These are phyloP conservation scores for Zoanthus sansibaricus DNA, from an alignment of 92 coral and sea anemone species.

Conservation along the genomic window DNA sequence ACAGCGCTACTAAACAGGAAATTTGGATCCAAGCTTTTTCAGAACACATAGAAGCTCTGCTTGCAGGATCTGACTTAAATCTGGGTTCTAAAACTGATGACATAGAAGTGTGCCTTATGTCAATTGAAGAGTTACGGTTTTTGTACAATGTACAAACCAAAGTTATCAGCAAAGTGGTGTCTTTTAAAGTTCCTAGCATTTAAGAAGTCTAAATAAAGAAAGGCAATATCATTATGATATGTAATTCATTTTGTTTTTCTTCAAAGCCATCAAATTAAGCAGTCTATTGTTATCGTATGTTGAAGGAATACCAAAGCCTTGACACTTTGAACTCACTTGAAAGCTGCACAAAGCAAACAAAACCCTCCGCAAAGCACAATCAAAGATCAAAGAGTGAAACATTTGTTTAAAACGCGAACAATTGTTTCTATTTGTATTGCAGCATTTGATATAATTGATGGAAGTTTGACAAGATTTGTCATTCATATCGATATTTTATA, in stretches of 20 bases:
- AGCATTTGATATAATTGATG: too few species aligned
- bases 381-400: not conserved
- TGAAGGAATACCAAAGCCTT: not conserved
- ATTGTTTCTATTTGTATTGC: not conserved
- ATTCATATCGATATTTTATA: too few species aligned
- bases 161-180: constrained; percentile 23
- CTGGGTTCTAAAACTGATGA: constrained; percentile 36
- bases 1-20: constrained; percentile 16
- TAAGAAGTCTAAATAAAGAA: not conserved
- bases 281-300: not conserved
- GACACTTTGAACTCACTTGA: not conserved
- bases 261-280: not conserved
- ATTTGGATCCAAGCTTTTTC: constrained; percentile 51
- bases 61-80: constrained; percentile 22
- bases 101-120: constrained; percentile 50
- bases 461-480: too few species aligned
- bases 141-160: constrained; percentile 52
- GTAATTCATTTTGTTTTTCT: not conserved
- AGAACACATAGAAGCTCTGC: constrained; percentile 39
- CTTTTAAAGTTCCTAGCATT: constrained; percentile 17
- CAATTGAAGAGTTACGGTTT: constrained; percentile 43
- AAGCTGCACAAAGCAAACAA: not conserved
- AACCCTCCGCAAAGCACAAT: not conserved
- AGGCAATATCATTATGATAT: constrained; percentile 24
- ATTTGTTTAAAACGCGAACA: not conserved